Evolutionary conservation across 1,140 invertebrate genomes (phyloP).

Genomic region (Chionoecetes opilio): DNA sequence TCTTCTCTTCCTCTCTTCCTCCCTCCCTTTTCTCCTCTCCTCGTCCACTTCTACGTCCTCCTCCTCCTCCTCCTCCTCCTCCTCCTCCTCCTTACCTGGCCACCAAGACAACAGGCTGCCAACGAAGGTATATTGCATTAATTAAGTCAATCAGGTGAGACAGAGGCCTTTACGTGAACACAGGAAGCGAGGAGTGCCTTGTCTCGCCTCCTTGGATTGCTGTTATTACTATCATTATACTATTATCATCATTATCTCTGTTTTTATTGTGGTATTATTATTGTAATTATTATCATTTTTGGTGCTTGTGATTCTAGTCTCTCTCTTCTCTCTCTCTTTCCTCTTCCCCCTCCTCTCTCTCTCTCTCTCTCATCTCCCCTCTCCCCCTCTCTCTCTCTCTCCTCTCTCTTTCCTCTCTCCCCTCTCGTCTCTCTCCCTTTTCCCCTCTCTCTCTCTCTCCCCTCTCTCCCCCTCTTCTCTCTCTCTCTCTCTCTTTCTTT

Average conservation of each 20-base stretch:
- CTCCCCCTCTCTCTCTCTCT: no score
- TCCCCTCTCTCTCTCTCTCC: conserved; percentile 12
- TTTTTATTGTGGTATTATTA: background rate
- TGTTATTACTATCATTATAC: background rate
- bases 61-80: background rate
- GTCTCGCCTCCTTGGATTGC: background rate
- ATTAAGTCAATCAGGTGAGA: conserved; percentile 53
- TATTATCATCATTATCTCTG: background rate
- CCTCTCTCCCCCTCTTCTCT: background rate
- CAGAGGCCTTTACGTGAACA: conserved; percentile 40
- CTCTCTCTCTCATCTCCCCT: no score
- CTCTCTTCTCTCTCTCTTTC: background rate
- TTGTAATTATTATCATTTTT: background rate
- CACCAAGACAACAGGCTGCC: conserved; percentile 30
- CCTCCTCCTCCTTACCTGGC: background rate
- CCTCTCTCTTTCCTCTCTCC: no score
- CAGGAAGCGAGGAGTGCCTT: background rate
- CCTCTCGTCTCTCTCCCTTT: no score
- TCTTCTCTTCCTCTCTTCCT: background rate
- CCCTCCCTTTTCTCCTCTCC: background rate
- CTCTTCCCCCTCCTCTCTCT: no score
- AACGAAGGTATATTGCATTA: conserved; percentile 37
- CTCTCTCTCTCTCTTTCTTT: no score
- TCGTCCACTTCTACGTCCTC: background rate
- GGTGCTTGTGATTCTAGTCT: no score